These are phyloP conservation scores for Actenoides lindsayi DNA, from an alignment of 2,113 vertebrate species.

Conservation along the genomic window DNA sequence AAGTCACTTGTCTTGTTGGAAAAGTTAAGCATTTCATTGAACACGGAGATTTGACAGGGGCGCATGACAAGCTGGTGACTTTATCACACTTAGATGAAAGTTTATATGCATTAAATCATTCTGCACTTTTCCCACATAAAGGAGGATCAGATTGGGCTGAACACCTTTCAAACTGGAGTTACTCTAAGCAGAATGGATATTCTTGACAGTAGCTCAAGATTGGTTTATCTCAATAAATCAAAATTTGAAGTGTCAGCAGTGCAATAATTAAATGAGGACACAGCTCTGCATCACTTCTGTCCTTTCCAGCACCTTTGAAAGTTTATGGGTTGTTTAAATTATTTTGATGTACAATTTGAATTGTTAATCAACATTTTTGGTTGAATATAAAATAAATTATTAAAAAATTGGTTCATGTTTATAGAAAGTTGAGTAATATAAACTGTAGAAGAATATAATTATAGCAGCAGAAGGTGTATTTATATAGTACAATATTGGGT, in stretches of 20 bases:
- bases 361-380: neutral
- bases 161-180: neutral
- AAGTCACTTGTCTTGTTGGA: neutral
- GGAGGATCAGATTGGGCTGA: neutral
- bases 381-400: neutral
- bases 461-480: neutral
- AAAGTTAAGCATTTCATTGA: neutral
- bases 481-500: neutral
- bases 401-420: neutral
- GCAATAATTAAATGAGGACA: neutral
- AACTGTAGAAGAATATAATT: neutral
- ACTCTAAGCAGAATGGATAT: neutral
- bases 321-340: neutral
- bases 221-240: neutral
- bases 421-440: neutral
- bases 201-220: neutral
- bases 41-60: neutral
- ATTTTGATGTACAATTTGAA: neutral
- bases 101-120: neutral
- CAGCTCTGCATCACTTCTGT: neutral
- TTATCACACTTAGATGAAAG: neutral
- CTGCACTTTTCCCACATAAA: neutral
- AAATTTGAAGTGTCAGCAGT: neutral
- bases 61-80: fast-evolving
- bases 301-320: neutral